phyloP scores from a whole-genome alignment of 2,113 vertebrate genomes.

The Brachyistius frenatus region DNA sequence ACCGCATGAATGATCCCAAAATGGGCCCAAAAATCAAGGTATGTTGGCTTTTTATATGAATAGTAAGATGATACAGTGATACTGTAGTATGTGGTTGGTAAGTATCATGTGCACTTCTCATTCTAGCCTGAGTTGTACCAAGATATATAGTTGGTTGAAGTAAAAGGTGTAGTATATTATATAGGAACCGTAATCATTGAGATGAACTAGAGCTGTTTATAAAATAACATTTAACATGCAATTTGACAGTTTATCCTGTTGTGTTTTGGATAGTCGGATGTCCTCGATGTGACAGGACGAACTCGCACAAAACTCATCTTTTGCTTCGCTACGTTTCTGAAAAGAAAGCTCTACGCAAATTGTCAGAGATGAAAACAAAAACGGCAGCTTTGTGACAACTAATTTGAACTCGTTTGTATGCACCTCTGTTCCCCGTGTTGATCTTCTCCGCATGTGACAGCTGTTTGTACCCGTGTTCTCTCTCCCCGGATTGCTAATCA shows the following conservation, averaged over 20 bases:
- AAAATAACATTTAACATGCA: constrained; percentile 4
- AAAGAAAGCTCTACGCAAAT: constrained; percentile 47
- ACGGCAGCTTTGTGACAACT: constrained; percentile 59
- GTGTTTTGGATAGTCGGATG: not conserved
- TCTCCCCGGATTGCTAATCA: constrained; percentile 64
- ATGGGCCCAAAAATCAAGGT: no score
- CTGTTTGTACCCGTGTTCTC: constrained; percentile 55
- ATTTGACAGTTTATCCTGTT: not conserved
- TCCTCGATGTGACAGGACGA: not conserved
- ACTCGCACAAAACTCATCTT: not conserved
- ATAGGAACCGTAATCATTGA: not conserved
- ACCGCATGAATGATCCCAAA: no score
- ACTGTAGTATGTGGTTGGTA: not conserved
- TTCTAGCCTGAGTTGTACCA: not conserved
- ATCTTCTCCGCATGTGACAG: constrained; percentile 62
- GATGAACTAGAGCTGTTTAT: not conserved
- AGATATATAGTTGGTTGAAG: not conserved
- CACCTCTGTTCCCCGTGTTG: constrained; percentile 45
- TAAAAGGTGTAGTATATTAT: not conserved
- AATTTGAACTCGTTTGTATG: constrained; percentile 64
- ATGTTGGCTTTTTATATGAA: no score
- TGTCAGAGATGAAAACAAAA: constrained; percentile 64
- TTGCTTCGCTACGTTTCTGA: constrained; percentile 27
- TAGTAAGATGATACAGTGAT: no score
- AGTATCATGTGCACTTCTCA: not conserved